A percentile compares a stretch with the other conserved stretches of the same genome.
These are phyloP conservation scores for Lutraria lutraria DNA, from an alignment of 2,888 invertebrate species.

Conservation along the genomic window DNA sequence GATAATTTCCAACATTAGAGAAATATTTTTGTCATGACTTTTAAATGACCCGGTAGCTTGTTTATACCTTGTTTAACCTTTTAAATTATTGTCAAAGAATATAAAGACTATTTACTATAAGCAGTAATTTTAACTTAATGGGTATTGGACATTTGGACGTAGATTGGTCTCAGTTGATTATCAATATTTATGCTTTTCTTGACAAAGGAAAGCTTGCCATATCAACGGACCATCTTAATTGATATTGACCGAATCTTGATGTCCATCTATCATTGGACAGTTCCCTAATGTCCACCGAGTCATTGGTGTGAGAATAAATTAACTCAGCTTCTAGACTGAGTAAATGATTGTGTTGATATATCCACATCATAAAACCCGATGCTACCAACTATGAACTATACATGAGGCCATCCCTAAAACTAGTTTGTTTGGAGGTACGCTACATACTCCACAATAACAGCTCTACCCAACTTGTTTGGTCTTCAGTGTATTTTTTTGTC, in stretches of 20 bases:
- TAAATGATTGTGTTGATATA: neutral
- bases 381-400: neutral
- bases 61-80: neutral
- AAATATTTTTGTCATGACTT: conserved; percentile 23
- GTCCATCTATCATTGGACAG: conserved; percentile 29
- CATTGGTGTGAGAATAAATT: neutral
- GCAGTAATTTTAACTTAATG: conserved; percentile 40
- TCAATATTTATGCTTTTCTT: conserved; percentile 47
- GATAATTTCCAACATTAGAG: neutral
- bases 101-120: conserved; percentile 6
- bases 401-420: neutral
- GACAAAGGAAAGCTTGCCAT: conserved; percentile 38
- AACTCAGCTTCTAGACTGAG: neutral
- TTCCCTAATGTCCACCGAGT: neutral
- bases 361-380: neutral
- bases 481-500: no score
- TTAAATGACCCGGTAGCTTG: conserved; percentile 21
- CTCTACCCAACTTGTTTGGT: no score
- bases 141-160: conserved; percentile 23
- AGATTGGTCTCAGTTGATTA: conserved; percentile 17
- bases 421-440: no score
- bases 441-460: no score
- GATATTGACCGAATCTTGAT: conserved; percentile 45
- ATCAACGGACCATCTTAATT: conserved; percentile 54
- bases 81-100: conserved; percentile 1